phyloP scores from a whole-genome alignment of 2,113 vertebrate species.

The Camelus dromedarius region DNA sequence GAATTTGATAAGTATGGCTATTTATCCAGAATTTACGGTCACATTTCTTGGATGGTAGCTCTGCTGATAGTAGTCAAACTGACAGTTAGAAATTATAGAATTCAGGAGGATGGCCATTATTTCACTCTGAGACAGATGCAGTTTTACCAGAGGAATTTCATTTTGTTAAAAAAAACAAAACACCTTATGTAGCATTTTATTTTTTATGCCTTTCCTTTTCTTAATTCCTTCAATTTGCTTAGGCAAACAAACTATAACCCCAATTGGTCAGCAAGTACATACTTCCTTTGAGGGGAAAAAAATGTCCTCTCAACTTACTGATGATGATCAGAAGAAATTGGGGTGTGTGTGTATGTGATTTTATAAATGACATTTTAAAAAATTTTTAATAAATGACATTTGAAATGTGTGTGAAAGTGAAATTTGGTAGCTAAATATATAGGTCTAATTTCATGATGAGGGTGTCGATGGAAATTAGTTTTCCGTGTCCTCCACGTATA shows the following conservation, averaged over 20 bases:
- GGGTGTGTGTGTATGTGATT: neutral
- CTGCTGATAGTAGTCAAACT: constrained; percentile 3
- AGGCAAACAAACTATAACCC: constrained; percentile 7
- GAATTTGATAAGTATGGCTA: constrained; percentile 27
- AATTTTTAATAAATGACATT: neutral
- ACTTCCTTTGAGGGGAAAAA: neutral
- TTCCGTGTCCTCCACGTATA: neutral
- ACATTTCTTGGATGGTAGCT: constrained; percentile 17
- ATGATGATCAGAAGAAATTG: neutral
- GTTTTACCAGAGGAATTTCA: neutral
- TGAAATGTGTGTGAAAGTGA: neutral
- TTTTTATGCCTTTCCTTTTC: neutral
- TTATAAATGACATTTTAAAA: neutral
- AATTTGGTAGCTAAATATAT: neutral
- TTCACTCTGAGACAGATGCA: constrained; percentile 26
- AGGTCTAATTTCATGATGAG: neutral
- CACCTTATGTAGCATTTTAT: neutral
- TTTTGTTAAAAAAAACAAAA: neutral
- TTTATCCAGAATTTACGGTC: constrained; percentile 54
- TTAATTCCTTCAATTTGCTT: constrained; percentile 50
- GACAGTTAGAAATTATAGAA: constrained; percentile 62
- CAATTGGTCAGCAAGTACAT: neutral
- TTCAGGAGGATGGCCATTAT: constrained; percentile 3
- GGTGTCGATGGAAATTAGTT: neutral
- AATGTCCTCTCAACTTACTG: neutral